Base-by-base conservation (phyloP, 1,140 invertebrate genomes). In the Pachyrhynchus sulphureomaculatus region DNA sequence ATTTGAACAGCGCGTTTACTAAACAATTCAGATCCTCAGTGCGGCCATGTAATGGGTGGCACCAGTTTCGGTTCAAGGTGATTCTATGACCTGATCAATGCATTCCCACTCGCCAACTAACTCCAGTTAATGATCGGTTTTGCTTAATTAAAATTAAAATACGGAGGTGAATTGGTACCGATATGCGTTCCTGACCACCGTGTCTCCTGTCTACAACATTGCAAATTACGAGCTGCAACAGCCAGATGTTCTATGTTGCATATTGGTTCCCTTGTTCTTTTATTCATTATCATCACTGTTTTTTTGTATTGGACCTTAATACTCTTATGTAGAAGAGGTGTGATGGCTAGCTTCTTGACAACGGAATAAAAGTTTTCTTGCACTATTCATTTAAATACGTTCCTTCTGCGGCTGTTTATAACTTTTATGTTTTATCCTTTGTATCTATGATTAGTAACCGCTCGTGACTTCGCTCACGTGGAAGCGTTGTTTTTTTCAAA, bases 71-170 rank as follows among this genome's bases (percentile, higher is more conserved):
- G 57, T 59, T 52, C 57, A 49, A 59, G 45, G 57, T 47, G 57
- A 59, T 59, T 47, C 57, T 47, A 59, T 51, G 44, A 59, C 57
- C 57, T 52, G 57, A 59, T 59, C 57, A 42, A 59, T 59, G 51
- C 47, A 34, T 59, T 59, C 47, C 37, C 57, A 59, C 57, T 59
- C 57, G 45, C 57, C 47, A 49, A 54, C 49, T 26, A 32, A 37
- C 49, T 23, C 39, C 23, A 54, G 59, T 55, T 62, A 62, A 62
- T 62, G 59, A 62, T 62, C 59, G 54, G 54, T 62, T 62, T 49
- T 55, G 52, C 33, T 62, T 62, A 62, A 62, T 62, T 62, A 62
- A 62, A 62, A 62, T 55, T 62, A 55, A 62, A 62, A 62, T 62
- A 62, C 52, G 59, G 26, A 51, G 47, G 57, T 53, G 57, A 32